Evolutionary conservation across 2,113 vertebrate species (phyloP), one percentile per base, ranked within the genome.

Genomic region (Sinocyclocheilus maitianheensis): DNA sequence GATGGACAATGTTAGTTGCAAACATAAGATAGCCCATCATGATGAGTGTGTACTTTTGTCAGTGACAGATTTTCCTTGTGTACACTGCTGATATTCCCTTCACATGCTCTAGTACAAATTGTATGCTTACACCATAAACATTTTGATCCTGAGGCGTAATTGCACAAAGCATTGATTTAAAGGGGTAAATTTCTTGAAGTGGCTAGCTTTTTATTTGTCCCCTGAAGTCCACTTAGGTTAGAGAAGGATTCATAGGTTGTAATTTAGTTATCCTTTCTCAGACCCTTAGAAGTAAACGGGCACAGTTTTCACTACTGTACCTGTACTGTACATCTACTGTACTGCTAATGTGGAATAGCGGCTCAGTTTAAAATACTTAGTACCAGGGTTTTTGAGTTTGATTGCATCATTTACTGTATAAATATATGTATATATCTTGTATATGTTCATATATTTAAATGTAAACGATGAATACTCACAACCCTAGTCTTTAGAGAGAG

Each of bases 1-100:
- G 65, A 71, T 62, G 84, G 74, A 76, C 77, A 77, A 53, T 55
- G 76, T 55, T 55, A 55, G 26, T 77, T 77, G 76, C 51, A 55
- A 55, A 77, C n/a, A 53, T 51, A 26, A 14, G 74, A 76, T 76
- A 76, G 5, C 46, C 75, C n/a, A 55, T 55, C 24, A 22, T 34
- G 48, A 77, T 34, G 46, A 77, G 48, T 55, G 51, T 77, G 24
- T 53, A 55, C 48, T 77, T 77, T 34, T 26, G 48, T 34, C 4
- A 0, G 51, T 20, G 26, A 20, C 48, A 55, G 26, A 34, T 72
- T 43, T 72, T 72, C 10, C 18, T 43, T 72, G 69, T 72, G 37
- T 43, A 72, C 37, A 43, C 34, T 20, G 34, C 30, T 40, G 18
- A 40, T 30, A 16, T 77, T 77, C 9, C 26, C 26, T 4, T 55